These are phyloP conservation scores for Apodemia hepburni DNA, from an alignment of 2,888 invertebrate genomes.

Conservation along the genomic window DNA sequence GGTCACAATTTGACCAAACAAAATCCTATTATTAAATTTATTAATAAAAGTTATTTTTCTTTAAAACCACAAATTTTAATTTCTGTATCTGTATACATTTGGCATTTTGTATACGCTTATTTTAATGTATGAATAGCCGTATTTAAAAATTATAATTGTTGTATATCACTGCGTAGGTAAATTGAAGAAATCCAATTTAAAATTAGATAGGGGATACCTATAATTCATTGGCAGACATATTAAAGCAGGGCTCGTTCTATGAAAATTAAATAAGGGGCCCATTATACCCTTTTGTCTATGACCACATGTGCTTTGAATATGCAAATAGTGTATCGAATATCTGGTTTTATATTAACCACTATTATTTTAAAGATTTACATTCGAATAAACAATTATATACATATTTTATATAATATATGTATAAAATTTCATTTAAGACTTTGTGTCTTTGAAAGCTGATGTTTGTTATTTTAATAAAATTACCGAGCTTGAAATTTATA, in stretches of 20 bases:
- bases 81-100: no score
- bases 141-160: neutral
- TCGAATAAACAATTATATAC: neutral
- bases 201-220: constrained; percentile 68
- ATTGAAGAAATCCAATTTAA: constrained; percentile 53
- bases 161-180: constrained; percentile 42
- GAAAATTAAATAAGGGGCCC: constrained; percentile 75
- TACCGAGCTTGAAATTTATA: no score
- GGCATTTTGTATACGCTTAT: no score
- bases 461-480: no score
- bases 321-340: constrained; percentile 73
- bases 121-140: no score
- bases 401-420: neutral
- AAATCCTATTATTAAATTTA: no score
- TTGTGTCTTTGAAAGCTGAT: no score
- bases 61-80: no score
- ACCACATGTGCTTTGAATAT: constrained; percentile 75
- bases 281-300: constrained; percentile 69
- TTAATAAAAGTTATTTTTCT: no score
- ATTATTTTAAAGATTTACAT: neutral
- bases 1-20: no score
- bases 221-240: constrained; percentile 69
- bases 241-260: constrained; percentile 73
- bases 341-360: constrained; percentile 33
- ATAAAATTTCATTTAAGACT: no score